These are phyloP conservation scores for Brachypterus glaber DNA, from an alignment of 2,888 invertebrate genomes.

Conservation along the genomic window DNA sequence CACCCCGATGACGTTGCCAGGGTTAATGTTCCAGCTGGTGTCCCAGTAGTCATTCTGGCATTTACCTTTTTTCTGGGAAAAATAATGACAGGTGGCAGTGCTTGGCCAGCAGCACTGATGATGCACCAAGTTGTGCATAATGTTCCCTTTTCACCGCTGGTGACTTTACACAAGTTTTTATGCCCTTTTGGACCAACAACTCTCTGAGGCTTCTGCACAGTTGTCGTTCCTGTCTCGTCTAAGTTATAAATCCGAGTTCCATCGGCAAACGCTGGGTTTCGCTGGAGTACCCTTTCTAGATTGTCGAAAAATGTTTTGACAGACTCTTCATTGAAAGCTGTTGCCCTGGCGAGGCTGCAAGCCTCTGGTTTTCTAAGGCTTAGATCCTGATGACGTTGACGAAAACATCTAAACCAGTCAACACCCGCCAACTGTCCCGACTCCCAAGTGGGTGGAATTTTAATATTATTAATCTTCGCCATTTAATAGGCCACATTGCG, in stretches of 20 bases:
- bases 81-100: constrained; percentile 22
- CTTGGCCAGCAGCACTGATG: constrained; percentile 12
- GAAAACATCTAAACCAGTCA: neutral
- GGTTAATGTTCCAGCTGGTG: constrained; percentile 30
- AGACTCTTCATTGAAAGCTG: constrained; percentile 16
- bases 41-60: constrained; percentile 19
- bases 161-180: constrained; percentile 25
- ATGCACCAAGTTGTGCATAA: constrained; percentile 23
- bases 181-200: constrained; percentile 29
- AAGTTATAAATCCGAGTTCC: constrained; percentile 31
- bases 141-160: constrained; percentile 27
- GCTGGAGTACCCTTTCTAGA: constrained; percentile 20
- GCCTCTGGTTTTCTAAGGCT: constrained; percentile 19
- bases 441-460: neutral
- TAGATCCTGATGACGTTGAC: neutral
- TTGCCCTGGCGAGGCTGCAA: constrained; percentile 19
- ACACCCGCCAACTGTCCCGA: no score
- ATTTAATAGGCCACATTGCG: no score
- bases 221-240: constrained; percentile 32
- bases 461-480: no score
- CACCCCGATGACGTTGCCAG: constrained; percentile 31
- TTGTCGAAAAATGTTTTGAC: constrained; percentile 24
- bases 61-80: constrained; percentile 21
- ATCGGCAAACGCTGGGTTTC: constrained; percentile 21
- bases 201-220: constrained; percentile 30